Evolutionary conservation across 2,113 vertebrate species (phyloP), one percentile per base, ranked within the genome.

Genomic region (Chaetops frenatus): DNA sequence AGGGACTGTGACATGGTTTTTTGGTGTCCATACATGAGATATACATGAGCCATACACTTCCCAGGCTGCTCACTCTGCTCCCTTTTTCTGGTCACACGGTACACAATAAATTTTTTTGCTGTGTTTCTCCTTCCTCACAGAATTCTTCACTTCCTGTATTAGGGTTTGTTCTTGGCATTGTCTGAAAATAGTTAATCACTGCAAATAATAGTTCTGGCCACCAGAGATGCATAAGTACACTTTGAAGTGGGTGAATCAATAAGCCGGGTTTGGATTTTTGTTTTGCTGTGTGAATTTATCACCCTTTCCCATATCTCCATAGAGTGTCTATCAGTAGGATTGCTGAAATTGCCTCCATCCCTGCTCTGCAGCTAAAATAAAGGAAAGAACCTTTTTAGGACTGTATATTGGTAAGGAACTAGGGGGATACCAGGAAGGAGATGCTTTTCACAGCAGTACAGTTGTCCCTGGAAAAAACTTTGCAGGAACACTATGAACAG

Each of bases 191-290:
- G 82, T 71, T 94, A 58, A 80, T 91, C 90, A 35, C 82, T 73
- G 64, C 56, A 81, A 95, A 96, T 93, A 96, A 91, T 89, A 83
- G 79, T 90, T 67, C 29, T 11, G 69, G 64, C 77, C 95, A 91
- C 93, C 57, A 88, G 94, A 95, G 93, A 92, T 94, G 76, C 82
- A 72, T 90, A 90, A 83, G 92, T 60, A 92, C 90, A 48, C 90
- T 95, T 96, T 93, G 93, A 95, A 95, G 91, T 89, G 69, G 56
- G 76, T 2, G 71, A 92, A 93, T 93, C 95, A 90, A 72, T 95
- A 86, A 25, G 38, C 28, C 0, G 2, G 25, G 65, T 78, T 91
- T 90, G 88, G 76, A 53, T 86, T 93, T 95, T 93, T 64, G 44
- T 95, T 94, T 90, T 84, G 64, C 80, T 81, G 2, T 84, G 61